Conservation (phyloP, 1,140 invertebrate species). For the Antheraea pernyi region DNA sequence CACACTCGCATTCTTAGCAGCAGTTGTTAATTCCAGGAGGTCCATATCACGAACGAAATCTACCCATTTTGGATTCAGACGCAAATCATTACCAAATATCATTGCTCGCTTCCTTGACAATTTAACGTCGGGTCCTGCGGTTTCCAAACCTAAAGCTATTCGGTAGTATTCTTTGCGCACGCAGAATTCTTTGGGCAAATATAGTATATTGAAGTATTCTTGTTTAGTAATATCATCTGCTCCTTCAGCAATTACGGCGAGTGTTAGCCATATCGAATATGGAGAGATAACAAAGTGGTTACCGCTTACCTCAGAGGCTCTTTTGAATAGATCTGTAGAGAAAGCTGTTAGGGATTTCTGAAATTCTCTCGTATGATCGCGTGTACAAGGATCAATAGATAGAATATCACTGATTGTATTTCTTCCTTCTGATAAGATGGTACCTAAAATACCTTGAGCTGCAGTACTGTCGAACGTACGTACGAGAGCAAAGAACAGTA, state of each 20-base stretch:
- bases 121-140: neutral
- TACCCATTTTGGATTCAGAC: slow-evolving; percentile 4
- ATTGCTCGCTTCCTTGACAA: slow-evolving; percentile 1
- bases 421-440: neutral
- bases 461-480: neutral
- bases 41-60: slow-evolving; percentile 8
- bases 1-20: neutral
- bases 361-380: neutral
- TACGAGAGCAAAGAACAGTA: neutral
- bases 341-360: neutral
- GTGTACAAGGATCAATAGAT: neutral
- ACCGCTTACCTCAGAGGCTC: neutral
- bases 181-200: slow-evolving; percentile 17
- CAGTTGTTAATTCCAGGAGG: slow-evolving; percentile 12
- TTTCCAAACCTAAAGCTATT: neutral
- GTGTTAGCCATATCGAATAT: slow-evolving; percentile 15
- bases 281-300: slow-evolving; percentile 18
- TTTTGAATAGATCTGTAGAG: neutral
- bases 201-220: slow-evolving; percentile 15
- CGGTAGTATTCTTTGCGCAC: slow-evolving; percentile 14
- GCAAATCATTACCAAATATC: slow-evolving; percentile 12
- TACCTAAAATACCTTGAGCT: neutral
- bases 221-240: neutral
- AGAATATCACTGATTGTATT: neutral
- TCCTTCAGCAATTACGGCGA: slow-evolving; percentile 21